Conservation (phyloP, 1,140 invertebrate genomes). For the Euglossa dilemma region DNA sequence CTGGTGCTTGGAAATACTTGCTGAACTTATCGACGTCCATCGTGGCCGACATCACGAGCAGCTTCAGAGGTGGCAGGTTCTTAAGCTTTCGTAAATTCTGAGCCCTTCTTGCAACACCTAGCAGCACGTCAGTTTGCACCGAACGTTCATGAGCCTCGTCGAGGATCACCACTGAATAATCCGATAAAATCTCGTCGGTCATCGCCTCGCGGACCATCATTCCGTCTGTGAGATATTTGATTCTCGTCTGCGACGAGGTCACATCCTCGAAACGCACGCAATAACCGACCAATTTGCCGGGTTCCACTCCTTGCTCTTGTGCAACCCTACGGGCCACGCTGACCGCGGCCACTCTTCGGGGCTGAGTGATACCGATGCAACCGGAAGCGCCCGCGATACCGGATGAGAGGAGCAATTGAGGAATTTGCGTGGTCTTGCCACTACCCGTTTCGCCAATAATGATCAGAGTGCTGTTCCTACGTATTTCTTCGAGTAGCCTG, state of each 20-base stretch:
- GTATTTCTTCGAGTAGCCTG: slow-evolving; percentile 84
- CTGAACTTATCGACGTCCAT: slow-evolving; percentile 97
- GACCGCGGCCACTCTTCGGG: slow-evolving; percentile 95
- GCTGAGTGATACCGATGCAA: slow-evolving; percentile 92
- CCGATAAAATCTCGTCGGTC: slow-evolving; percentile 86
- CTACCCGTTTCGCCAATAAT: slow-evolving; percentile 95
- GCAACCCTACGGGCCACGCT: slow-evolving; percentile 94
- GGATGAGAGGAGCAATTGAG: slow-evolving; percentile 84
- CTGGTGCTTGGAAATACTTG: slow-evolving; percentile 93
- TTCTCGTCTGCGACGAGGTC: slow-evolving; percentile 88
- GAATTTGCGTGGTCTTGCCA: slow-evolving; percentile 96
- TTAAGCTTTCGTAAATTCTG: slow-evolving; percentile 87
- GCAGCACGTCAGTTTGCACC: slow-evolving; percentile 96
- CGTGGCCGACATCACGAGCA: slow-evolving; percentile 97
- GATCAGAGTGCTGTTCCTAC: slow-evolving; percentile 85
- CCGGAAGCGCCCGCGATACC: slow-evolving; percentile 84
- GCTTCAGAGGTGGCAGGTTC: slow-evolving; percentile 86
- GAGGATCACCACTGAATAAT: slow-evolving; percentile 94
- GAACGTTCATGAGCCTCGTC: slow-evolving; percentile 99
- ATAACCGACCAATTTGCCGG: slow-evolving; percentile 94
- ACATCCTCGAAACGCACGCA: slow-evolving; percentile 96
- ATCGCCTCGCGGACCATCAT: slow-evolving; percentile 96
- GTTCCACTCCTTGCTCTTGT: slow-evolving; percentile 85
- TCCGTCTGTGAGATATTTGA: slow-evolving; percentile 97
- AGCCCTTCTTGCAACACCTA: slow-evolving; percentile 91